phyloP scores from a whole-genome alignment of 2,888 invertebrate species.

The Acrocyrtus sp. region DNA sequence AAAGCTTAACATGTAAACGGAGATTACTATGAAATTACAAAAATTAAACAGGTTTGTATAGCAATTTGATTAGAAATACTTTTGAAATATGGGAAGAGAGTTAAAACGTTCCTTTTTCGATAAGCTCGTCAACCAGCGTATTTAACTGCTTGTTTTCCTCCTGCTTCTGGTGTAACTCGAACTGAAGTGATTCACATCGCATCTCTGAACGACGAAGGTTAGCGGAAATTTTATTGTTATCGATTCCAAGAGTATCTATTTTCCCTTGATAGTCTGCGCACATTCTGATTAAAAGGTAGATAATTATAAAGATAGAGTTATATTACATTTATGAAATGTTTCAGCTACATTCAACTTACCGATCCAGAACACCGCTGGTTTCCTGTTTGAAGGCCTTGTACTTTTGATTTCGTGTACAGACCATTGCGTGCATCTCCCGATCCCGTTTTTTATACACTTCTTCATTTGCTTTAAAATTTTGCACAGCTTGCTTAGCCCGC shows the following conservation, averaged over 20 bases:
- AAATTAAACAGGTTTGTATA: no score
- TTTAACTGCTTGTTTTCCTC: constrained; percentile 91
- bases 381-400: constrained; percentile 88
- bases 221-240: constrained; percentile 85
- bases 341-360: no score
- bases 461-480: constrained; percentile 80
- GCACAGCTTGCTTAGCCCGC: constrained; percentile 74
- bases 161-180: constrained; percentile 86
- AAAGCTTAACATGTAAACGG: no score
- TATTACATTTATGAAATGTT: constrained; percentile 1
- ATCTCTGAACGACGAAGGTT: constrained; percentile 90
- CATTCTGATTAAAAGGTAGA: constrained; percentile 71
- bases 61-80: no score
- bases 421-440: constrained; percentile 77
- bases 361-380: no score
- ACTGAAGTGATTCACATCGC: constrained; percentile 82
- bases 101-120: no score
- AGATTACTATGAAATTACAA: no score
- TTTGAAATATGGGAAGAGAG: no score
- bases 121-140: constrained; percentile 92
- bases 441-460: constrained; percentile 75
- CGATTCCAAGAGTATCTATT: constrained; percentile 79
- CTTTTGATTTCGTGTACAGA: constrained; percentile 82
- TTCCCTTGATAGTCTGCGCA: constrained; percentile 84
- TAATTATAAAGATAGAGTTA: background rate